Percentiles rank a stretch among this genome's conserved stretches.
phyloP scores from a whole-genome alignment of 2,888 invertebrate species.

The Nebria salina region DNA sequence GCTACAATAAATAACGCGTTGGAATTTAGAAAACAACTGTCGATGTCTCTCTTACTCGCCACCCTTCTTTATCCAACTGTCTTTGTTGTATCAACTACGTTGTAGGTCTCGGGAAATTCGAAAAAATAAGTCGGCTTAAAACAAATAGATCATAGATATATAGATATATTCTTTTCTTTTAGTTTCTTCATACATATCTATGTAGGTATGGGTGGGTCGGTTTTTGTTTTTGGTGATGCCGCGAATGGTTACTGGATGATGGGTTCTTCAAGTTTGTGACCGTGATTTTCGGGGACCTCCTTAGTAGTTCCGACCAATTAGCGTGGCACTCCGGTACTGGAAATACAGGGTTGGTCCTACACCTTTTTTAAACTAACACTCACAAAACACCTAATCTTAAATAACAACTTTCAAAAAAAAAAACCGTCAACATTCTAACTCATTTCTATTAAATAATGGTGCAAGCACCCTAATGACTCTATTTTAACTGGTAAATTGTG shows the following conservation, averaged over 20 bases:
- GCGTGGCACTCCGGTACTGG: neutral
- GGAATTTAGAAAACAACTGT: slow-evolving; percentile 23
- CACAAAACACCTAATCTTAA: too few relatives aligned
- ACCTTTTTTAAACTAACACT: neutral
- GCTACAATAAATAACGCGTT: slow-evolving; percentile 27
- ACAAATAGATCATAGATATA: slow-evolving; percentile 46
- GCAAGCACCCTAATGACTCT: too few relatives aligned
- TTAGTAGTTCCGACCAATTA: slow-evolving; percentile 28
- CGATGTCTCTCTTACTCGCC: neutral
- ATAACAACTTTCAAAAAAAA: too few relatives aligned
- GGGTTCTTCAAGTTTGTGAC: slow-evolving; percentile 18
- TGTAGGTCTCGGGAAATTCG: slow-evolving; percentile 58
- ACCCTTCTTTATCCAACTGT: neutral
- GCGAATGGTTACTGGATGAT: neutral
- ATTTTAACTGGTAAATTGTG: too few relatives aligned
- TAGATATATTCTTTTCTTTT: slow-evolving; percentile 41
- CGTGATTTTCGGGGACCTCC: slow-evolving; percentile 4
- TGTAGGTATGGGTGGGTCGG: neutral
- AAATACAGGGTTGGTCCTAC: neutral
- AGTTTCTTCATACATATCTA: slow-evolving; percentile 10
- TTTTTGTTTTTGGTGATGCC: neutral
- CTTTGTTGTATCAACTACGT: slow-evolving; percentile 45
- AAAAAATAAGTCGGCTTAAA: slow-evolving; percentile 53
- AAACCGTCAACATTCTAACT: too few relatives aligned
- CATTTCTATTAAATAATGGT: too few relatives aligned